A percentile compares a stretch with the other conserved stretches of the same genome.
phyloP scores from a whole-genome alignment of 2,113 vertebrate genomes.

The Eretmochelys imbricata region DNA sequence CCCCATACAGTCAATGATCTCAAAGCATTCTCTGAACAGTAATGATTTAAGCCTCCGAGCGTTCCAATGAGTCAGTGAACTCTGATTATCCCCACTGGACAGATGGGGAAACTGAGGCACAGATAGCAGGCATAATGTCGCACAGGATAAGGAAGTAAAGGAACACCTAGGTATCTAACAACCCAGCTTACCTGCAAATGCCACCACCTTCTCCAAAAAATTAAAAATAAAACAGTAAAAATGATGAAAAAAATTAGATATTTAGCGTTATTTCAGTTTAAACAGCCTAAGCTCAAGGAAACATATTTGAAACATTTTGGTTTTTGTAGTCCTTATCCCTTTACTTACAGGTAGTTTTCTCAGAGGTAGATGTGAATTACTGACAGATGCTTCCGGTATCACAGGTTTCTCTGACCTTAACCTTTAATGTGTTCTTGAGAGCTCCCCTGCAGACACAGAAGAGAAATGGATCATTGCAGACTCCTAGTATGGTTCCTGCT shows the following conservation, averaged over 20 bases:
- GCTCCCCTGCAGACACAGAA: neutral
- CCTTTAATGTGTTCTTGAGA: neutral
- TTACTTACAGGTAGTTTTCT: neutral
- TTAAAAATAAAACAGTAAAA: neutral
- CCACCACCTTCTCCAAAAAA: neutral
- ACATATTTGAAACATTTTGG: neutral
- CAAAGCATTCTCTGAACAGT: neutral
- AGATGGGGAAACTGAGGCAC: neutral
- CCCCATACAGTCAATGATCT: neutral
- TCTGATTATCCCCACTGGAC: neutral
- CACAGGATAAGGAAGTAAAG: neutral
- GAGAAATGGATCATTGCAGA: neutral
- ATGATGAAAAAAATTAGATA: neutral
- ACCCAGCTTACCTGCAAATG: neutral
- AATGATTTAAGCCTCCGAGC: neutral
- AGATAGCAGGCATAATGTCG: neutral
- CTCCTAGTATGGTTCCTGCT: neutral
- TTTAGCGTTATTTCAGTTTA: neutral
- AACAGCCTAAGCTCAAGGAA: neutral
- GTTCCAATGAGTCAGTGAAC: neutral
- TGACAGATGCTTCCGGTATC: neutral
- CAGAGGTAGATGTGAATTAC: neutral
- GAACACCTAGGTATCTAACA: neutral
- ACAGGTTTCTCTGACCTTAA: neutral
- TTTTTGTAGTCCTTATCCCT: neutral